A percentile compares a stretch with the other conserved stretches of the same genome.
Conservation (phyloP, 1,140 invertebrate genomes). For the Platyura marginata region DNA sequence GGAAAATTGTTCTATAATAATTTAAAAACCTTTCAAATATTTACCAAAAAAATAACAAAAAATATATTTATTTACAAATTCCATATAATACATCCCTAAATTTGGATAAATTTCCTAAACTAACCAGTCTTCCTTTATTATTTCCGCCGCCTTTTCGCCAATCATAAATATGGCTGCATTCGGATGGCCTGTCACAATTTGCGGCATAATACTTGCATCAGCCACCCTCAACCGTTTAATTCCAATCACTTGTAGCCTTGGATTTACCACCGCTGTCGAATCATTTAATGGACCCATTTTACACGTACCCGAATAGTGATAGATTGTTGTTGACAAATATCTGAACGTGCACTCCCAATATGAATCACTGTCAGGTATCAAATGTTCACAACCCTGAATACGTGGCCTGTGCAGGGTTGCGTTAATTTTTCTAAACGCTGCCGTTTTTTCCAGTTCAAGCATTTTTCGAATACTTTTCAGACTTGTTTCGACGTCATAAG, state of each 20-base stretch:
- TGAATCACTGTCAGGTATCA: conserved; percentile 35
- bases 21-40: too few species aligned
- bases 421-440: conserved; percentile 51
- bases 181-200: conserved; percentile 58
- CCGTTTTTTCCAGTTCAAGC: conserved; percentile 54
- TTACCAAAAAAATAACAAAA: too few species aligned
- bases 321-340: conserved; percentile 74
- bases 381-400: conserved; percentile 44
- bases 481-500: conserved; percentile 53
- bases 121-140: conserved; percentile 67
- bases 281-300: conserved; percentile 70
- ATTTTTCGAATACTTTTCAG: conserved; percentile 70
- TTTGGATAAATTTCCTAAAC: too few species aligned
- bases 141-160: conserved; percentile 59
- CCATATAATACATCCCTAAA: too few species aligned
- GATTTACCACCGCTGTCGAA: conserved; percentile 62
- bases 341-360: conserved; percentile 59
- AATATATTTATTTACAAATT: too few species aligned
- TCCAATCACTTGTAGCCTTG: conserved; percentile 50
- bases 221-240: conserved; percentile 50
- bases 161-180: conserved; percentile 53
- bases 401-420: conserved; percentile 43
- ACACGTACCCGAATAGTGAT: conserved; percentile 67
- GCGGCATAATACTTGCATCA: conserved; percentile 65
- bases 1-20: too few species aligned